These are phyloP conservation scores for Aplidium turbinatum DNA, from an alignment of 23 tunicate species.

Conservation along the genomic window DNA sequence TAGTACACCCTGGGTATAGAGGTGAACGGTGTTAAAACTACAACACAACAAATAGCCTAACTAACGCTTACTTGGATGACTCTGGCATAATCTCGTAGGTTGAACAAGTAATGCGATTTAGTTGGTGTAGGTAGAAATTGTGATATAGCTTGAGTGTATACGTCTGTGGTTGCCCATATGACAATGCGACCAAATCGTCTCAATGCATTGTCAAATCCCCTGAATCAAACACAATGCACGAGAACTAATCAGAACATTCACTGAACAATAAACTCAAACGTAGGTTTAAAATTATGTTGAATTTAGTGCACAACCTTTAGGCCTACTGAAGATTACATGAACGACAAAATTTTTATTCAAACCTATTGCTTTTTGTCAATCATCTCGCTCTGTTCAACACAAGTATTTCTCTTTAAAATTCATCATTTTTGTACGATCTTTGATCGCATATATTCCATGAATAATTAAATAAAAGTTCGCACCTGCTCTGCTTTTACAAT, in stretches of 20 bases:
- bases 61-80: slow-evolving; percentile 87
- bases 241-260: neutral
- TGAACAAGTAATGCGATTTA: slow-evolving; percentile 86
- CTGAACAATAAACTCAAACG: too few species aligned
- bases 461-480: too few species aligned
- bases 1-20: too few species aligned
- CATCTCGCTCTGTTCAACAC: too few species aligned
- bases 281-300: neutral
- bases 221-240: slow-evolving; percentile 4
- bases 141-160: slow-evolving; percentile 84
- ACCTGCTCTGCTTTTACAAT: too few species aligned
- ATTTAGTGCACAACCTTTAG: neutral
- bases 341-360: neutral
- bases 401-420: too few species aligned
- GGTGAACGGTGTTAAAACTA: too few species aligned
- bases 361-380: too few species aligned
- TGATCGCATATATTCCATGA: too few species aligned
- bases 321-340: neutral
- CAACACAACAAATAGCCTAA: too few species aligned
- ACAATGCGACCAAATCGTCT: slow-evolving; percentile 83
- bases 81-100: slow-evolving; percentile 84
- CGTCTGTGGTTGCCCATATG: slow-evolving; percentile 92
- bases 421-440: too few species aligned
- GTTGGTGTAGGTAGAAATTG: slow-evolving; percentile 82
- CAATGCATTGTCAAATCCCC: slow-evolving; percentile 90